A percentile compares a stretch with the other conserved stretches of the same genome.
phyloP scores from a whole-genome alignment of 1,140 invertebrate genomes.

The Eurytemora carolleeae region DNA sequence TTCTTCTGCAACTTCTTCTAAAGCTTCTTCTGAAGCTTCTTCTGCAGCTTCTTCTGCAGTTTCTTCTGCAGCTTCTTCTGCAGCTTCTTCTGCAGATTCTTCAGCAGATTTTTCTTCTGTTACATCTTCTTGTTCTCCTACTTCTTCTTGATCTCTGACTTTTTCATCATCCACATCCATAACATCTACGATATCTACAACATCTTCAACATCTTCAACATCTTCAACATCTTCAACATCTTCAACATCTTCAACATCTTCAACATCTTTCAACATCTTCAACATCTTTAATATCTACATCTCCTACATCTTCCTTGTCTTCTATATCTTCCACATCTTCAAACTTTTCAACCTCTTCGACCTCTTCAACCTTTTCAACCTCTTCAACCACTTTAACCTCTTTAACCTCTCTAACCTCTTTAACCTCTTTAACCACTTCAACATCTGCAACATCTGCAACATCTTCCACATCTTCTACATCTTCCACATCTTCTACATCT shows the following conservation, averaged over 20 bases:
- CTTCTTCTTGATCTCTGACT: too few species aligned
- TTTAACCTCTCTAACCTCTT: not conserved
- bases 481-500: not conserved
- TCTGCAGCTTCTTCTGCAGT: not conserved
- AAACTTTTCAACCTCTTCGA: not conserved
- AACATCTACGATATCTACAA: too few species aligned
- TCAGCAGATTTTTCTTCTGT: too few species aligned
- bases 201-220: not conserved
- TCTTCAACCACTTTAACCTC: not conserved
- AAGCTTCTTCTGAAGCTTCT: not conserved
- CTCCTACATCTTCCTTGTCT: too few species aligned
- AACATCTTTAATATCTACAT: too few species aligned
- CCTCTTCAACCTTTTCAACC: not conserved
- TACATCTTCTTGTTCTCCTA: too few species aligned
- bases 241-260: too few species aligned
- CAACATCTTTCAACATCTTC: conserved; percentile 1
- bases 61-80: not conserved
- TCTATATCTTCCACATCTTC: too few species aligned
- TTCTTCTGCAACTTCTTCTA: not conserved
- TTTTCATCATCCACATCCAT: too few species aligned
- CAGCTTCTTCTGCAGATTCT: not conserved
- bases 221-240: not conserved
- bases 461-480: not conserved
- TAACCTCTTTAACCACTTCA: too few species aligned
- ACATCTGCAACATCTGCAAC: too few species aligned